Evolutionary conservation across 2,113 vertebrate species (phyloP).

Genomic region (Clupea harengus): DNA sequence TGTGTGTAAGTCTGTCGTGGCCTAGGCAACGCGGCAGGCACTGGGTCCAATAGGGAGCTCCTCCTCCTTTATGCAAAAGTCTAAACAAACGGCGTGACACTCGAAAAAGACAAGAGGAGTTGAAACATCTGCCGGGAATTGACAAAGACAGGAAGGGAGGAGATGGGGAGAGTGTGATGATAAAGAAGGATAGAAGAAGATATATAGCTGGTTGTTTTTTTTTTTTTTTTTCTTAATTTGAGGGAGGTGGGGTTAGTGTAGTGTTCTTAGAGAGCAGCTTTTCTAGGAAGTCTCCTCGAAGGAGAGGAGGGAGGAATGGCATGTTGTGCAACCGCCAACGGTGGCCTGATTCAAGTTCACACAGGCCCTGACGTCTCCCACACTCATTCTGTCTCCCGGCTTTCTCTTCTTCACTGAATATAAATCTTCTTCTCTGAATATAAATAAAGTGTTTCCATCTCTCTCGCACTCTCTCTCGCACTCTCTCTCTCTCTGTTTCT

Average conservation of each 20-base stretch:
- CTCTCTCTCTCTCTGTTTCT: not conserved
- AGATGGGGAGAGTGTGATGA: not conserved
- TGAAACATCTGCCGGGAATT: not conserved
- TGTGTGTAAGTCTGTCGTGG: not conserved
- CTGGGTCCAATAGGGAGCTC: conserved; percentile 45
- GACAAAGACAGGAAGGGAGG: not conserved
- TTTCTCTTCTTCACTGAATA: not conserved
- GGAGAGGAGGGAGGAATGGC: not conserved
- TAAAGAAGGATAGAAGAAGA: not conserved
- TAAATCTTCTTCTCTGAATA: not conserved
- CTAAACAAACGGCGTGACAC: not conserved
- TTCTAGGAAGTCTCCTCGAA: conserved; percentile 3
- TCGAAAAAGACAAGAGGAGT: not conserved
- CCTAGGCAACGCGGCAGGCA: not conserved
- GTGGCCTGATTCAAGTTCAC: not conserved
- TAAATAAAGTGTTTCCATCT: no score
- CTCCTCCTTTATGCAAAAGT: conserved; percentile 28
- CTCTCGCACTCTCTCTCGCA: not conserved
- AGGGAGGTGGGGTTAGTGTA: not conserved
- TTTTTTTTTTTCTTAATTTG: not conserved
- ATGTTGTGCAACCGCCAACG: not conserved
- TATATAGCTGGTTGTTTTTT: not conserved
- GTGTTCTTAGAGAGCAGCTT: conserved; percentile 10
- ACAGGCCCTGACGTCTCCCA: not conserved
- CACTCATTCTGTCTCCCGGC: not conserved